Evolutionary conservation across 2,888 invertebrate genomes (phyloP).

Genomic region (Leptarthrus brevirostris): DNA sequence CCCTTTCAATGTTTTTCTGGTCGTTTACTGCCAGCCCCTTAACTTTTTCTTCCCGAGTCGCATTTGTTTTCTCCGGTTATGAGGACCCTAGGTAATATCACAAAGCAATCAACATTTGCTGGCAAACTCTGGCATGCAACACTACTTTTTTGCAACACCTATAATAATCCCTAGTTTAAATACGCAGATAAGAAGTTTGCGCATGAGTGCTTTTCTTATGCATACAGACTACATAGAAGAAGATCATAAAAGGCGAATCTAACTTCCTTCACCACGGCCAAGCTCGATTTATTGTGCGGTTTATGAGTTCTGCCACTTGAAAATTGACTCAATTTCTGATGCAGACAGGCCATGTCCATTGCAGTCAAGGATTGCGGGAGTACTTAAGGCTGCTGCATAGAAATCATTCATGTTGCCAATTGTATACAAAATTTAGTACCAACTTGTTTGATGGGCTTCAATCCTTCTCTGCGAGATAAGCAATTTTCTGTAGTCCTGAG

Average conservation of each 20-base stretch:
- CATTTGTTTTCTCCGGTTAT: slow-evolving; percentile 35
- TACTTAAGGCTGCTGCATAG: slow-evolving; percentile 7
- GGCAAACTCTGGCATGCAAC: slow-evolving; percentile 1
- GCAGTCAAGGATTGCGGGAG: slow-evolving; percentile 7
- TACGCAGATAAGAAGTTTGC: slow-evolving; percentile 12
- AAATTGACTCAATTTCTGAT: slow-evolving; percentile 39
- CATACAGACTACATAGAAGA: neutral
- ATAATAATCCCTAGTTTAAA: neutral
- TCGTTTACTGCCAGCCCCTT: slow-evolving; percentile 21
- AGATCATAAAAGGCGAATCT: slow-evolving; percentile 33
- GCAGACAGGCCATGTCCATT: slow-evolving; percentile 29
- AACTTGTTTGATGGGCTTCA: slow-evolving; percentile 18
- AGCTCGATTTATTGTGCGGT: neutral
- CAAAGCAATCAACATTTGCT: slow-evolving; percentile 4
- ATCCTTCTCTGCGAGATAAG: slow-evolving; percentile 16
- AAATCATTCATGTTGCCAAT: slow-evolving; percentile 40
- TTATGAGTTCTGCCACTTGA: slow-evolving; percentile 21
- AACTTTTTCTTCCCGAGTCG: slow-evolving; percentile 4
- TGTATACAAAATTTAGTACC: slow-evolving; percentile 35
- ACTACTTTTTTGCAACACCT: slow-evolving; percentile 1
- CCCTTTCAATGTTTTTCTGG: slow-evolving; percentile 21
- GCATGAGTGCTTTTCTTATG: slow-evolving; percentile 7
- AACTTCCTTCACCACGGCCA: slow-evolving; percentile 6
- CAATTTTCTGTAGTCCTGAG: slow-evolving; percentile 27
- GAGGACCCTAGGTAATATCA: slow-evolving; percentile 14